phyloP scores from a whole-genome alignment of 2,888 invertebrate genomes.

The Folsomia candida region DNA sequence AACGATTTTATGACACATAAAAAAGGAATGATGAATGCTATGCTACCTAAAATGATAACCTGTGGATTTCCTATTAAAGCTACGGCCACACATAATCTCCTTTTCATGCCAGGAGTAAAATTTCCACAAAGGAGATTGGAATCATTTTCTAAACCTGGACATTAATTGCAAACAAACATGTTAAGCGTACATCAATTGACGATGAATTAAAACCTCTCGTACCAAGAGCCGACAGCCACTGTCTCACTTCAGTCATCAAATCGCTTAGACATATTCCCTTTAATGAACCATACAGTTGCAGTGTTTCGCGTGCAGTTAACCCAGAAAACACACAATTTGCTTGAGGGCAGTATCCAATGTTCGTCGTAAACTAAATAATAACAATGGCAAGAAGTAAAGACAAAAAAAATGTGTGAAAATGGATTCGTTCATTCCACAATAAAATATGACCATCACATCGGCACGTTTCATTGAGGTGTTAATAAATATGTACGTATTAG shows the following conservation, averaged over 20 bases:
- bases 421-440: too few species aligned
- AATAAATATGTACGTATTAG: too few species aligned
- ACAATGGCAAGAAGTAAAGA: background rate
- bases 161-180: background rate
- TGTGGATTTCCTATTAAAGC: slow-evolving; percentile 24
- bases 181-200: background rate
- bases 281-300: slow-evolving; percentile 18
- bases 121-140: slow-evolving; percentile 14
- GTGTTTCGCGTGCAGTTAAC: slow-evolving; percentile 23
- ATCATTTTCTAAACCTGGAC: slow-evolving; percentile 25
- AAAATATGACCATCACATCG: too few species aligned
- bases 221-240: slow-evolving; percentile 31
- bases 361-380: slow-evolving; percentile 19
- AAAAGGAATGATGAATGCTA: too few species aligned
- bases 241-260: slow-evolving; percentile 13
- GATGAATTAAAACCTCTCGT: background rate
- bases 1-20: too few species aligned
- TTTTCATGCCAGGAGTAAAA: slow-evolving; percentile 27
- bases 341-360: slow-evolving; percentile 26
- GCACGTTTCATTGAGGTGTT: too few species aligned
- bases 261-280: slow-evolving; percentile 17
- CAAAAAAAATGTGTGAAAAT: too few species aligned
- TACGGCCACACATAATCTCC: slow-evolving; percentile 22
- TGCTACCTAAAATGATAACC: slow-evolving; percentile 11
- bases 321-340: slow-evolving; percentile 17